Evolutionary conservation across 2,113 vertebrate genomes (phyloP), one percentile per base, ranked within the genome.

Genomic region (Tympanuchus pallidicinctus): DNA sequence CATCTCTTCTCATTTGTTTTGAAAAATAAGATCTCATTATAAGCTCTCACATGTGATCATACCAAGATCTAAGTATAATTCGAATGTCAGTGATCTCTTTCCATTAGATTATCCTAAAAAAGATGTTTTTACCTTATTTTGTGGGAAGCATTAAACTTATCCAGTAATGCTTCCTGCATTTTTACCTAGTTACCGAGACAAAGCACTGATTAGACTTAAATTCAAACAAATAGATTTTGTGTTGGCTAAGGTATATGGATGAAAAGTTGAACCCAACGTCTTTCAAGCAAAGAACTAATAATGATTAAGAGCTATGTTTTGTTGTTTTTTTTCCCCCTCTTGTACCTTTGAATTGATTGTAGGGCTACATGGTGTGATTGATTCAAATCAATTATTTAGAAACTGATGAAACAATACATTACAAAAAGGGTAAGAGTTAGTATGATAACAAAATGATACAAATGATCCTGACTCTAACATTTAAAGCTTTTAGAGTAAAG

Each of bases 321-420:
- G 82, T 60, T 91, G 81, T 52, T 38, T 57, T 73, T 64, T 95
- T 92, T 87, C 60, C 57, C 67, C 18, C 43, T 86, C 22, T 54
- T 65, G 27, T 79, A 85, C 34, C 57, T 87, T 80, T 82, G 20
- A 7, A 78, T 95, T 97, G 90, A 94, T 86, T 56, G 72, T 86
- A 81, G 63, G 64, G 24, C 66, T 89, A 63, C 81, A 18, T 81
- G 60, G 70, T 77, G 43, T 92, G 91, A 92, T 94, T 95, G 87
- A 96, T 97, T 97, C 94, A 96, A 97, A 95, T 94, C 88, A 86
- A 80, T 96, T 88, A 76, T 83, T 90, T 88, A 90, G 72, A 82
- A 64, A 71, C 5, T 17, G 87, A 67, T 56, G 72, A 85, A 88
- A 77, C 14, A 65, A 42, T 93, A 32, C 15, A 38, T 76, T 90